A percentile compares a stretch with the other conserved stretches of the same genome.
Conservation (phyloP, 64 coral and sea anemone genomes). For the Trachythela sp. region DNA sequence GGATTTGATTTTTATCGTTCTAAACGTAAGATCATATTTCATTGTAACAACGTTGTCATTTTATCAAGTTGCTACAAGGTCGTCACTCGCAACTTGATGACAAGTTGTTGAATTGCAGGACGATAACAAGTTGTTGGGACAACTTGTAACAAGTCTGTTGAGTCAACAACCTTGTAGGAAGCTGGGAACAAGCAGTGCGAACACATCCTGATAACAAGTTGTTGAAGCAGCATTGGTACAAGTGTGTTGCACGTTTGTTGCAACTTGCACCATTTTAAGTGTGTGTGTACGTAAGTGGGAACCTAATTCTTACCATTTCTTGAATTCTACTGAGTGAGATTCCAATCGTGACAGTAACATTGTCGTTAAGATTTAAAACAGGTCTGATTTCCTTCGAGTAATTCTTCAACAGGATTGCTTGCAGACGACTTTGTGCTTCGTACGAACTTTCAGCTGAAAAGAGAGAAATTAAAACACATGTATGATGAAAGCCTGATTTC, state of each 20-base stretch:
- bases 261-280: neutral
- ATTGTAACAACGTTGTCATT: neutral
- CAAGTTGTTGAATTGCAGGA: too few relatives aligned
- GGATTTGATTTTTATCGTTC: conserved; percentile 65
- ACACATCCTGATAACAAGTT: too few relatives aligned
- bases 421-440: conserved; percentile 22
- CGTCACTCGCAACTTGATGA: too few relatives aligned
- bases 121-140: too few relatives aligned
- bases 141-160: too few relatives aligned
- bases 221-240: neutral
- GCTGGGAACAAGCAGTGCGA: too few relatives aligned
- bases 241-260: too few relatives aligned
- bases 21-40: neutral
- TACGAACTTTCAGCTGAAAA: neutral
- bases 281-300: neutral
- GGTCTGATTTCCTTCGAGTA: conserved; percentile 55
- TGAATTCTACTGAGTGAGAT: conserved; percentile 55
- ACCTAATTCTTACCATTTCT: conserved; percentile 41
- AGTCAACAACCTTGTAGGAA: too few relatives aligned
- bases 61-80: too few relatives aligned
- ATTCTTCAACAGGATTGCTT: conserved; percentile 38
- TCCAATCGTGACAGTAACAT: conserved; percentile 60
- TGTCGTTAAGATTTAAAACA: conserved; percentile 40
- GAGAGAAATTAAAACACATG: neutral
- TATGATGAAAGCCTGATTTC: neutral